These are phyloP conservation scores for Drosophila melanica DNA, from an alignment of 1,140 invertebrate species.

Conservation along the genomic window DNA sequence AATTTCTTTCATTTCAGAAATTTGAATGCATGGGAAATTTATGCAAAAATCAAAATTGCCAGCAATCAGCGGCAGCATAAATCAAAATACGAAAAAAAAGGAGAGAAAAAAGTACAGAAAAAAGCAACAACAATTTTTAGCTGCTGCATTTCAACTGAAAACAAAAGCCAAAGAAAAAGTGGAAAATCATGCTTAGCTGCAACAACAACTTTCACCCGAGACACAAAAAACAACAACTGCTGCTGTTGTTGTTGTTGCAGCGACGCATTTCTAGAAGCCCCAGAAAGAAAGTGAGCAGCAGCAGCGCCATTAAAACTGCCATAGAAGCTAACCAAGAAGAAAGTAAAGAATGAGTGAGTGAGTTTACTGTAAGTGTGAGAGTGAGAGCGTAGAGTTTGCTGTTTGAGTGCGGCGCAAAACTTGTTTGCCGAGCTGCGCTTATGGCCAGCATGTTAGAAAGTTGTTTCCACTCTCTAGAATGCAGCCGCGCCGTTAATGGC, in stretches of 20 bases:
- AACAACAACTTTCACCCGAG: constrained; percentile 76
- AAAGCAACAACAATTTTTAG: constrained; percentile 21
- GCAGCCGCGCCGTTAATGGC: constrained; percentile 28
- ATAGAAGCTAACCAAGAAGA: constrained; percentile 32
- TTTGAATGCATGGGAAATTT: constrained; percentile 59
- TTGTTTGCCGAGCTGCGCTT: constrained; percentile 40
- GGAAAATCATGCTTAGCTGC: constrained; percentile 72
- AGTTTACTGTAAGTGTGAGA: not conserved
- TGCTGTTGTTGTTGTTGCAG: constrained; percentile 10
- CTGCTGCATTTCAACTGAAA: constrained; percentile 29
- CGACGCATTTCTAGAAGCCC: constrained; percentile 46
- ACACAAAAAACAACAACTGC: constrained; percentile 1
- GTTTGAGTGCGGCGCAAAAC: constrained; percentile 25
- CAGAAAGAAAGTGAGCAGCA: constrained; percentile 55
- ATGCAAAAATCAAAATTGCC: constrained; percentile 68
- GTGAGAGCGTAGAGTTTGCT: not conserved
- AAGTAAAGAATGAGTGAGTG: constrained; percentile 40
- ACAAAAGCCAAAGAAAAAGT: constrained; percentile 70
- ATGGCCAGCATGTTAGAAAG: constrained; percentile 44
- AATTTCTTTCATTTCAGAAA: constrained; percentile 1
- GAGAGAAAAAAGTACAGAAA: too few species aligned
- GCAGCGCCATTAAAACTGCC: not conserved
- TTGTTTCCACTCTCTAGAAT: constrained; percentile 47
- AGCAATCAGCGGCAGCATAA: constrained; percentile 67
- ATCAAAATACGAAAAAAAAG: constrained; percentile 43